These are phyloP conservation scores for Speoplatyrhinus poulsoni DNA, from an alignment of 2,113 vertebrate species.

Conservation along the genomic window DNA sequence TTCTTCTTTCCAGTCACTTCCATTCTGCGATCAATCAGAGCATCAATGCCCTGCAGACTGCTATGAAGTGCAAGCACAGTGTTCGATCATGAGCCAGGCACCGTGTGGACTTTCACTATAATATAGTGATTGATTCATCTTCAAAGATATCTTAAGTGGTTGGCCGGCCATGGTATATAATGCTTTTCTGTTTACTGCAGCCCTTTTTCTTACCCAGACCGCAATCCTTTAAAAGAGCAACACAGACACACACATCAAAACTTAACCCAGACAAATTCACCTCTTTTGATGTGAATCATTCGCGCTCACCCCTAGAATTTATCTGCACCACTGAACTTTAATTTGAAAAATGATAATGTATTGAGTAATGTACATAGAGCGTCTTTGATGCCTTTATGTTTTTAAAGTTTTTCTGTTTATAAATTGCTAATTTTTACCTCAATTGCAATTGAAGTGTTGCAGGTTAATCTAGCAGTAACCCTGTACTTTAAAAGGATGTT, in stretches of 20 bases:
- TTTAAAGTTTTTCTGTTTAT: slow-evolving; percentile 30
- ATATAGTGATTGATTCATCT: slow-evolving; percentile 87
- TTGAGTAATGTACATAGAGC: slow-evolving; percentile 32
- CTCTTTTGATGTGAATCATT: slow-evolving; percentile 63
- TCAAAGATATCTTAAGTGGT: slow-evolving; percentile 85
- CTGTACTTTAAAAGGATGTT: slow-evolving; percentile 51
- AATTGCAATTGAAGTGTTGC: slow-evolving; percentile 39
- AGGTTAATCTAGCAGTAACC: slow-evolving; percentile 38
- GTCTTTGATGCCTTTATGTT: slow-evolving; percentile 32
- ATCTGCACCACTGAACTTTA: slow-evolving; percentile 55
- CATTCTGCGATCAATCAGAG: slow-evolving; percentile 89
- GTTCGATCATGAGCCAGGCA: slow-evolving; percentile 81
- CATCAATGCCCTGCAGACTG: slow-evolving; percentile 85
- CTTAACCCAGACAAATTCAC: slow-evolving; percentile 58
- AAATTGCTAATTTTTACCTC: slow-evolving; percentile 53
- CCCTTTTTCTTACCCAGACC: slow-evolving; percentile 62
- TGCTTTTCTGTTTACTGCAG: slow-evolving; percentile 72
- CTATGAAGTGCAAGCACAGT: slow-evolving; percentile 87
- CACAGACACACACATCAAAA: slow-evolving; percentile 70
- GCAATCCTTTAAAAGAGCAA: slow-evolving; percentile 70
- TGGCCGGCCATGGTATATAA: slow-evolving; percentile 73
- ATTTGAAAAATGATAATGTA: slow-evolving; percentile 62
- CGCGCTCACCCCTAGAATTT: slow-evolving; percentile 42
- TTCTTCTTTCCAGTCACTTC: slow-evolving; percentile 86
- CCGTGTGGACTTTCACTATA: slow-evolving; percentile 84